These are phyloP conservation scores for Karalla daura DNA, from an alignment of 2,797 vertebrate species.

Conservation along the genomic window DNA sequence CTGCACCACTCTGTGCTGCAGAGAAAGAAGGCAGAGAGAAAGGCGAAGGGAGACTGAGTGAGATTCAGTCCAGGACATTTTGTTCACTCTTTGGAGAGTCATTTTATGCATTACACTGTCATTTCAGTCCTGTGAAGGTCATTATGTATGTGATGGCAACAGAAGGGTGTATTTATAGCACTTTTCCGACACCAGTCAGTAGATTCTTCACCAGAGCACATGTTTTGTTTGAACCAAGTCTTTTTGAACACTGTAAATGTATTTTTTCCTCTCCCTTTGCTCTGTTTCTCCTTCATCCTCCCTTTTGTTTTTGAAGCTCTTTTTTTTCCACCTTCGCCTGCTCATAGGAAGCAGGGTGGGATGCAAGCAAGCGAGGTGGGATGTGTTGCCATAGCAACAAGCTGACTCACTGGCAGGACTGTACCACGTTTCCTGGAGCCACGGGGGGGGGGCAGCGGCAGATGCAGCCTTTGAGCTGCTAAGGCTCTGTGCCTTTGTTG, in stretches of 20 bases:
- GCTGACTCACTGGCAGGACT: slow-evolving; percentile 83
- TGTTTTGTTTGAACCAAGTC: slow-evolving; percentile 3
- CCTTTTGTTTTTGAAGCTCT: slow-evolving; percentile 54
- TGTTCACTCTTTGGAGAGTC: slow-evolving; percentile 51
- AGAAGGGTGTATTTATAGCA: slow-evolving; percentile 1
- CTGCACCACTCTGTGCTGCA: slow-evolving; percentile 79
- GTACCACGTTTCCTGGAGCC: slow-evolving; percentile 75
- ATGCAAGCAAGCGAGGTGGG: slow-evolving; percentile 72
- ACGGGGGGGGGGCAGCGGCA: slow-evolving; percentile 77
- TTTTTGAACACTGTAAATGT: neutral
- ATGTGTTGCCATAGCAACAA: slow-evolving; percentile 85
- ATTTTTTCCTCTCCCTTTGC: slow-evolving; percentile 10
- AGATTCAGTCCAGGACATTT: slow-evolving; percentile 58
- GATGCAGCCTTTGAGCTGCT: slow-evolving; percentile 44
- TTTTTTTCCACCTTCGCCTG: slow-evolving; percentile 50
- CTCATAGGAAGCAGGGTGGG: slow-evolving; percentile 70
- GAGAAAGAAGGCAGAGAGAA: slow-evolving; percentile 59
- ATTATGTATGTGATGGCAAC: neutral
- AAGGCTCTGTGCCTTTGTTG: slow-evolving; percentile 17
- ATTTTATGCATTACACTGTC: neutral
- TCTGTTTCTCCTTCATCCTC: slow-evolving; percentile 22
- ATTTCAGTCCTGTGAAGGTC: slow-evolving; percentile 11
- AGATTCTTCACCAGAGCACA: neutral
- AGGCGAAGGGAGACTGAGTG: slow-evolving; percentile 51
- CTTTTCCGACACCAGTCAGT: neutral